Conservation (phyloP, 2,888 invertebrate genomes). For the Agrotis exclamationis region DNA sequence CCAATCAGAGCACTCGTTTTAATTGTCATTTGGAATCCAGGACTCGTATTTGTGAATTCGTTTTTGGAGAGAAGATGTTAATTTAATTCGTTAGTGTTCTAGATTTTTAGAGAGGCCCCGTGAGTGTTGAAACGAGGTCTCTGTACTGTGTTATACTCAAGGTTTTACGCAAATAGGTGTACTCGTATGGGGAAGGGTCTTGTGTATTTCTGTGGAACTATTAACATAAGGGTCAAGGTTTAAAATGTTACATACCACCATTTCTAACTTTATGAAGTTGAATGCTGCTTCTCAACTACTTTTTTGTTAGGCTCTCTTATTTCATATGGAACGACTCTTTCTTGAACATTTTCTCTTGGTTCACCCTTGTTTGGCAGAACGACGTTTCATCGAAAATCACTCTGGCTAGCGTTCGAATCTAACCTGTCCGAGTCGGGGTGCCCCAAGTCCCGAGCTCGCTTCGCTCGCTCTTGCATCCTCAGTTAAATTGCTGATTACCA, state of each 20-base stretch:
- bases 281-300: neutral
- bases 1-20: constrained; percentile 38
- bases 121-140: neutral
- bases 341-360: neutral
- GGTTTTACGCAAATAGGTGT: neutral
- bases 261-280: neutral
- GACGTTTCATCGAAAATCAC: too few relatives aligned
- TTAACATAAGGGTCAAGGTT: neutral
- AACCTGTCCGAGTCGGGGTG: too few relatives aligned
- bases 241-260: neutral
- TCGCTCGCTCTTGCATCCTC: too few relatives aligned
- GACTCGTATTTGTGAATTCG: constrained; percentile 21
- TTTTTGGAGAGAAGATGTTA: constrained; percentile 36
- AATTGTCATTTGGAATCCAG: constrained; percentile 33
- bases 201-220: constrained; percentile 1
- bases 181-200: neutral
- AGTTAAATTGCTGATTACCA: too few relatives aligned
- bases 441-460: too few relatives aligned
- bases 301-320: neutral
- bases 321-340: neutral
- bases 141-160: neutral
- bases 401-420: too few relatives aligned
- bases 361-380: too few relatives aligned
- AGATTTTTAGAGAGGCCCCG: constrained; percentile 3
- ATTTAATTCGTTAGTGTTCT: constrained; percentile 24